Percentiles rank a stretch among this genome's conserved stretches.
Evolutionary conservation across 2,113 vertebrate genomes (phyloP).

Genomic region (Rhinolophus sinicus): DNA sequence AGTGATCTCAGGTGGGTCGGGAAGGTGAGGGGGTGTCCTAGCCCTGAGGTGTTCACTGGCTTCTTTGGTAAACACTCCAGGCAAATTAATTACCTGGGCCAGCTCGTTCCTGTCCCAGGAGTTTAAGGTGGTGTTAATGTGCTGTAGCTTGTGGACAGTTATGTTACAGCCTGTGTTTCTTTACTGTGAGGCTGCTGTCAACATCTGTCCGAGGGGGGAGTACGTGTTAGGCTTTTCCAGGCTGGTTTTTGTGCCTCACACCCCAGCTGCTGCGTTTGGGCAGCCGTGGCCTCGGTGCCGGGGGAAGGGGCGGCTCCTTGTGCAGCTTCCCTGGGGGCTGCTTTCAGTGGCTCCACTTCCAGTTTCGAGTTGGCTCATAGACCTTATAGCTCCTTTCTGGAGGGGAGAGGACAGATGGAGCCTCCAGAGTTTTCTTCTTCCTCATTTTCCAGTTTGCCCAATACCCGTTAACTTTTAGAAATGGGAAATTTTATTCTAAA

Average conservation of each 20-base stretch:
- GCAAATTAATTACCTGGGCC: neutral
- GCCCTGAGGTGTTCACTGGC: neutral
- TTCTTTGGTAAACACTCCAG: neutral
- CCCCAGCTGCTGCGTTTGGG: neutral
- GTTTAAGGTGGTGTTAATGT: neutral
- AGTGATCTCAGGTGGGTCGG: neutral
- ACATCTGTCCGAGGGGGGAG: neutral
- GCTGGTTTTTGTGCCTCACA: neutral
- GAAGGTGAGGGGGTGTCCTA: neutral
- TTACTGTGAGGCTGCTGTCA: neutral
- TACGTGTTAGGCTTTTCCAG: neutral
- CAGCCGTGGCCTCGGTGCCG: neutral
- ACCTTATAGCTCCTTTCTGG: neutral
- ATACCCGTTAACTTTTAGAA: conserved; percentile 17
- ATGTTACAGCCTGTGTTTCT: neutral
- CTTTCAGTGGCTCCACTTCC: neutral
- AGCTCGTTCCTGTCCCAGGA: neutral
- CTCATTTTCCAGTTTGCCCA: neutral
- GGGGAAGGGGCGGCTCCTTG: neutral
- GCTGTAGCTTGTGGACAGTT: neutral
- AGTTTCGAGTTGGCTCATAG: neutral
- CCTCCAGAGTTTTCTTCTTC: neutral
- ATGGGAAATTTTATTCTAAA: neutral
- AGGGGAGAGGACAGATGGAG: neutral
- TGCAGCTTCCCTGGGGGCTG: neutral